Conservation (phyloP, 2,113 vertebrate species). For the Lates calcarifer region DNA sequence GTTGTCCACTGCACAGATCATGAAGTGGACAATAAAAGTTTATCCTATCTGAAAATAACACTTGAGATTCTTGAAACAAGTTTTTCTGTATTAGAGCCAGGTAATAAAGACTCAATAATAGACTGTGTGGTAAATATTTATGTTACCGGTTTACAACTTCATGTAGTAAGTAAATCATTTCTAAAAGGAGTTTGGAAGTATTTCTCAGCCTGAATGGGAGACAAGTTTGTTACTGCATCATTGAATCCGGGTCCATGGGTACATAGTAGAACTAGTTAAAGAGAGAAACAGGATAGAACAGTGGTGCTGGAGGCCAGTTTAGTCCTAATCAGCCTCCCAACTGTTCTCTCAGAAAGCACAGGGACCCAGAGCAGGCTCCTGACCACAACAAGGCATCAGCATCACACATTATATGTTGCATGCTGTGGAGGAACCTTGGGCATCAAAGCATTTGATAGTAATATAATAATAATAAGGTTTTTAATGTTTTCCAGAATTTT, state of each 20-base stretch:
- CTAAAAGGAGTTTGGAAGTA: too few species aligned
- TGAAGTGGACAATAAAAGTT: background rate
- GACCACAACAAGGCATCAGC: slow-evolving; percentile 57
- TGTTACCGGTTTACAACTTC: background rate
- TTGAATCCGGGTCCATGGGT: background rate
- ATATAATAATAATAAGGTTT: slow-evolving; percentile 57
- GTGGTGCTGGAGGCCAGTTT: slow-evolving; percentile 40
- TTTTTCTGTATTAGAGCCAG: background rate
- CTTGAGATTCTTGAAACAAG: background rate
- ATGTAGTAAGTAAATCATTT: too few species aligned
- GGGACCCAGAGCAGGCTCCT: slow-evolving; percentile 18
- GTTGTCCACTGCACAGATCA: too few species aligned
- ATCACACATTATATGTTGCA: slow-evolving; percentile 25
- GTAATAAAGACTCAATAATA: background rate
- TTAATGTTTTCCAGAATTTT: slow-evolving; percentile 36
- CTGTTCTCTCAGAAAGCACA: slow-evolving; percentile 51
- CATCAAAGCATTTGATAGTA: slow-evolving; percentile 51
- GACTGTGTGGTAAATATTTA: background rate
- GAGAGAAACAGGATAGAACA: slow-evolving; percentile 7
- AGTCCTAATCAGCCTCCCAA: slow-evolving; percentile 62
- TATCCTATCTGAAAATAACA: background rate
- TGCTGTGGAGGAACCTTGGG: slow-evolving; percentile 30
- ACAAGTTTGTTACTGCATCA: slow-evolving; percentile 18
- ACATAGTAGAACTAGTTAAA: slow-evolving; percentile 27
- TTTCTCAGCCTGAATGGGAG: background rate